phyloP scores from a whole-genome alignment of 2,113 vertebrate species.

The Albula glossodonta region DNA sequence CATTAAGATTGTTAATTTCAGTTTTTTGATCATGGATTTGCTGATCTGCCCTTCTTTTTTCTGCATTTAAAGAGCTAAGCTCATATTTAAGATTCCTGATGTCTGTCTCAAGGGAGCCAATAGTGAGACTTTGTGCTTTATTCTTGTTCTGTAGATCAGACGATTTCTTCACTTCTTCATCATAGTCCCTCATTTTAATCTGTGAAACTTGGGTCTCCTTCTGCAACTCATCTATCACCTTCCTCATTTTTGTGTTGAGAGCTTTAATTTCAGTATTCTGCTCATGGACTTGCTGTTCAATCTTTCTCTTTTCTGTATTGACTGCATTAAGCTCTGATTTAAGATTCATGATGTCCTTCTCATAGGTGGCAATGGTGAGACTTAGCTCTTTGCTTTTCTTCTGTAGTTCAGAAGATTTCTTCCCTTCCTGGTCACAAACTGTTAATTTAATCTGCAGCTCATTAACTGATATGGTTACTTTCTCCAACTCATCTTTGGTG shows the following conservation, averaged over 20 bases:
- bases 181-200: constrained; percentile 76
- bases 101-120: constrained; percentile 59
- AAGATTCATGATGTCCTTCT: too few relatives aligned
- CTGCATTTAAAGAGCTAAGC: constrained; percentile 71
- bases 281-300: too few relatives aligned
- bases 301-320: too few relatives aligned
- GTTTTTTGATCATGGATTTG: constrained; percentile 79
- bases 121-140: constrained; percentile 46
- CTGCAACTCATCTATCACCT: constrained; percentile 74
- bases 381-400: too few relatives aligned
- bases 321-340: too few relatives aligned
- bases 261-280: constrained; percentile 61
- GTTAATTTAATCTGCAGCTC: too few relatives aligned
- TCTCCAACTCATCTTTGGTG: too few relatives aligned
- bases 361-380: too few relatives aligned
- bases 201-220: constrained; percentile 74
- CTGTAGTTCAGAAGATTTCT: too few relatives aligned
- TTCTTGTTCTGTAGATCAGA: constrained; percentile 79
- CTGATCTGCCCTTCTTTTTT: constrained; percentile 82
- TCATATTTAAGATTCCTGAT: constrained; percentile 75
- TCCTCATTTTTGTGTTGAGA: constrained; percentile 78
- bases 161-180: constrained; percentile 66
- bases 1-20: constrained; percentile 83
- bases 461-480: too few relatives aligned
- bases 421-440: too few relatives aligned